Evolutionary conservation across 2,888 invertebrate genomes (phyloP).

Genomic region (Idaea biselata): DNA sequence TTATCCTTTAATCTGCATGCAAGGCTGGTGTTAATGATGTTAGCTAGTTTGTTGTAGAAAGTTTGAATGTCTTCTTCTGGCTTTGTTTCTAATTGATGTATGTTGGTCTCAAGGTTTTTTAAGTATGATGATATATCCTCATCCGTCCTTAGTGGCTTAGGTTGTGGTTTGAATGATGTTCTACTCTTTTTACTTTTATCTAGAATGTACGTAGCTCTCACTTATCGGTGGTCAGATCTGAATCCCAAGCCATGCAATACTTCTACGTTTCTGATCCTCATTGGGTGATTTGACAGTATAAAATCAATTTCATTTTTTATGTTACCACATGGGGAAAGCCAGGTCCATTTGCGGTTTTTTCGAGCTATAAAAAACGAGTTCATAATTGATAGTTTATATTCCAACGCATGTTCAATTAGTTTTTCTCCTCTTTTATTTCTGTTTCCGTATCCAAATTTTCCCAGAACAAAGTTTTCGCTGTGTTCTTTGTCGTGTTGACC

Average conservation of each 20-base stretch:
- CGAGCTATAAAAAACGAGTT: not conserved
- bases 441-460: not conserved
- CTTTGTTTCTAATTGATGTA: not conserved
- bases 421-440: not conserved
- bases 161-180: constrained; percentile 1
- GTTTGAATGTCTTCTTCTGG: constrained; percentile 5
- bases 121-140: not conserved
- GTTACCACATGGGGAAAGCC: not conserved
- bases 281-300: constrained; percentile 15
- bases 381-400: not conserved
- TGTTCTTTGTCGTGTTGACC: not conserved
- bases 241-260: not conserved
- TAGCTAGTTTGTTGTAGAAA: constrained; percentile 4
- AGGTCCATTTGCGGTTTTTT: not conserved
- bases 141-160: not conserved
- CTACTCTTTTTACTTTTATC: constrained; percentile 1
- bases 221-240: constrained; percentile 23
- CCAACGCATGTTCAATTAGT: not conserved
- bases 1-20: not conserved
- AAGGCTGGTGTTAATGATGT: constrained; percentile 2
- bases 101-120: not conserved
- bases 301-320: constrained; percentile 23
- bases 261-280: too few species aligned
- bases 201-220: constrained; percentile 18
- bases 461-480: not conserved